Evolutionary conservation across 1,140 invertebrate genomes (phyloP).

Genomic region (Macrobrachium nipponense): DNA sequence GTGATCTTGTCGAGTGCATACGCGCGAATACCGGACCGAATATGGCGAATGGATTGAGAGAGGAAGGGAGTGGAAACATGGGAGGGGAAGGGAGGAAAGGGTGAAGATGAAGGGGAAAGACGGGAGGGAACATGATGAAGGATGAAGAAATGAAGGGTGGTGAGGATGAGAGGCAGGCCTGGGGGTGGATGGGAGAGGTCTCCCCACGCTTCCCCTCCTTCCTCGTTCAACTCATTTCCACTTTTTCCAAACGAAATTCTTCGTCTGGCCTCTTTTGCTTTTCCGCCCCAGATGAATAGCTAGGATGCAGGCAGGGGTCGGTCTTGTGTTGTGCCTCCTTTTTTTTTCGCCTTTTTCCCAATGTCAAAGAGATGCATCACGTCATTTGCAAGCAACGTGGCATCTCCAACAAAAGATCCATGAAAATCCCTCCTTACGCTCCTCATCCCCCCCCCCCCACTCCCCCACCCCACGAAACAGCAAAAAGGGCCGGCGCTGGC

Average conservation of each 20-base stretch:
- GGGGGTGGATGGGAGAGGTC: not conserved
- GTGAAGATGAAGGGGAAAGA: no score
- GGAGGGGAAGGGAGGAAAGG: not conserved
- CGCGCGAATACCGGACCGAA: not conserved
- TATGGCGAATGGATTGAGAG: not conserved
- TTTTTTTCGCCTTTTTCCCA: no score
- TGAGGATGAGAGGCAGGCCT: not conserved
- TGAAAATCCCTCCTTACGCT: not conserved
- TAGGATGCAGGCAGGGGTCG: no score
- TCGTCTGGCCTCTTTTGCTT: no score
- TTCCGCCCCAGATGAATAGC: no score
- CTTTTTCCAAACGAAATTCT: not conserved
- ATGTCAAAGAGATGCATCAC: no score
- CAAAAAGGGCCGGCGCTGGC: not conserved
- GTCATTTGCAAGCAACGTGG: no score
- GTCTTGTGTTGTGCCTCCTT: no score
- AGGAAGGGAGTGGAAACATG: not conserved
- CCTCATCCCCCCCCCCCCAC: not conserved
- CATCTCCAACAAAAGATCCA: conserved; percentile 8
- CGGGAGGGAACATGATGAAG: not conserved
- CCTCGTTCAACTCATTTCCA: conserved; percentile 9
- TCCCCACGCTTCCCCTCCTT: not conserved
- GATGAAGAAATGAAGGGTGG: not conserved
- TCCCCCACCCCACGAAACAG: not conserved
- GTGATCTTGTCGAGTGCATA: not conserved